Evolutionary conservation across 2,888 invertebrate species (phyloP), one percentile per base, ranked within the genome.

Genomic region (Anticlea derivata): DNA sequence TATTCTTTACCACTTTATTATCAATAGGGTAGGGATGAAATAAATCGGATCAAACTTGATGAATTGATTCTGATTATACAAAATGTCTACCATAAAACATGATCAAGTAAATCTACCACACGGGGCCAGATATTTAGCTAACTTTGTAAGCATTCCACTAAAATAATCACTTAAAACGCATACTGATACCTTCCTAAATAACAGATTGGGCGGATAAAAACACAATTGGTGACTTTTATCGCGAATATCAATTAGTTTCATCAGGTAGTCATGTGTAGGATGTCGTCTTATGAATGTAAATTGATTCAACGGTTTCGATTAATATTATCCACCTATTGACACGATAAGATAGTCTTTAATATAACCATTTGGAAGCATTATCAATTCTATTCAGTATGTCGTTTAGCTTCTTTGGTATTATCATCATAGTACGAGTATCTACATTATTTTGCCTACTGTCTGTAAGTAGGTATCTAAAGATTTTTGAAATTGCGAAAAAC

Each of bases 191-290:
- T 31, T 37, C 35, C 4, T 41, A 47, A 41, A 41, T 43, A 47
- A 48, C 20, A 38, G 43, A 48, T 52, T 34, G 24, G 10, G 31
- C 24, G 8, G 33, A 43, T 52, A 52, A 38, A 11, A 43, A 11
- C 11, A 39, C 27, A 78, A 80, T 81, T 69, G 73, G 67, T 71
- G 63, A 61, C 60, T 60, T 68, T 73, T 75, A 78, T 77, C 72
- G 74, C 66, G 71, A 77, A 72, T 82, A 72, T 74, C 75, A 79
- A 69, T 69, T 65, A 62, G 37, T 43, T 39, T 43, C 27, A 35
- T 41, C 40, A 50, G 26, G 47, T 48, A 45, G 39, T 38, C 39
- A 22, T 24, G 46, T 45, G 30, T 45, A 48, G 29, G 37, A 35
- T 46, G 27, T 50, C 38, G 26, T 38, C 31, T 51, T 37, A 39